Evolutionary conservation across 2,797 vertebrate genomes (phyloP).

Genomic region (Natrix natrix): DNA sequence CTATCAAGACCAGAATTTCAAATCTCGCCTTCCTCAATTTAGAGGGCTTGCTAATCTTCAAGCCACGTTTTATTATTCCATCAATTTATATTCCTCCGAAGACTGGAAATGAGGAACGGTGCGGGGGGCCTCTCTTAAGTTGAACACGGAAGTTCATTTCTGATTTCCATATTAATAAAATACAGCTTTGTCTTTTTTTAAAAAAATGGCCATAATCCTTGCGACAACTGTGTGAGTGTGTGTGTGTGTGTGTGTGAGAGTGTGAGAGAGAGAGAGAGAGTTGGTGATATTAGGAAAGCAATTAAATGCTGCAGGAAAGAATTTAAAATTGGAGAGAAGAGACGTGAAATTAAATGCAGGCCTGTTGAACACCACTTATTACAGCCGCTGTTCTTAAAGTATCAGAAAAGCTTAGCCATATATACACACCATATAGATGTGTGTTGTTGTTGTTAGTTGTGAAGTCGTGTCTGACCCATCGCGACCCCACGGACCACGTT

Average conservation of each 20-base stretch:
- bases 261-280: background rate
- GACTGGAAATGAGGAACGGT: constrained; percentile 12
- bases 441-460: too few species aligned
- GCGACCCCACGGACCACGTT: too few species aligned
- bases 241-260: too few species aligned
- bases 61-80: constrained; percentile 42
- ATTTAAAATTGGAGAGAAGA: background rate
- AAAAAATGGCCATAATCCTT: constrained; percentile 59
- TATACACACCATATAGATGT: too few species aligned
- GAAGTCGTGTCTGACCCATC: too few species aligned
- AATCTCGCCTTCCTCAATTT: background rate
- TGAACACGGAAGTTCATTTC: constrained; percentile 61
- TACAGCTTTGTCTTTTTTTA: constrained; percentile 58
- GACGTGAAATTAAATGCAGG: background rate
- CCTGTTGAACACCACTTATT: accelerated
- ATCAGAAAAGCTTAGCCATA: background rate
- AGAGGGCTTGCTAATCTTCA: constrained; percentile 31
- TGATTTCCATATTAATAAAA: constrained; percentile 73
- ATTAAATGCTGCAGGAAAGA: constrained; percentile 58
- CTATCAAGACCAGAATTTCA: constrained; percentile 9
- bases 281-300: constrained; percentile 62
- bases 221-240: constrained; percentile 46
- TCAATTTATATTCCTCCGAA: constrained; percentile 52
- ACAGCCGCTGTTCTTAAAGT: accelerated
- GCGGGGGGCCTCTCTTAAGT: constrained; percentile 45